phyloP scores from a whole-genome alignment of 2,113 vertebrate genomes.

The Corythoichthys haematopterus region DNA sequence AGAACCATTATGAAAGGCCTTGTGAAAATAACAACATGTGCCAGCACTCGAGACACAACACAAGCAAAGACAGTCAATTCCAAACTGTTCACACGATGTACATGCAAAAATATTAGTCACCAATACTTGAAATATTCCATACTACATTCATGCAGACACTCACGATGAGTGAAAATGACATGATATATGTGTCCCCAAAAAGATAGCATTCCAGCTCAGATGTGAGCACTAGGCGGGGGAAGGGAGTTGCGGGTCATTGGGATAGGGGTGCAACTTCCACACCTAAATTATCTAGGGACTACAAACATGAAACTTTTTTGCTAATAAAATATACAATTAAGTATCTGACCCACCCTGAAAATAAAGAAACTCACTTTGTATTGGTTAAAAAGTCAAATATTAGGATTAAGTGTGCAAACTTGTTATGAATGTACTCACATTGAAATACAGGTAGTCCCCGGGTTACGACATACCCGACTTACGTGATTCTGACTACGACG shows the following conservation, averaged over 20 bases:
- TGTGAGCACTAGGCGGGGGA: slow-evolving; percentile 28
- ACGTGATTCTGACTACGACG: too few relatives aligned
- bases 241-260: neutral
- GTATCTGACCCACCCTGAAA: neutral
- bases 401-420: neutral
- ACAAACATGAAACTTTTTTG: neutral
- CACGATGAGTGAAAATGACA: slow-evolving; percentile 41
- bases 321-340: neutral
- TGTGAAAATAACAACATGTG: slow-evolving; percentile 49
- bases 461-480: too few relatives aligned
- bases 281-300: neutral
- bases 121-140: slow-evolving; percentile 31
- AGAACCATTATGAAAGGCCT: slow-evolving; percentile 24
- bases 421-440: neutral
- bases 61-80: slow-evolving; percentile 10
- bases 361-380: neutral
- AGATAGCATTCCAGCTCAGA: slow-evolving; percentile 72
- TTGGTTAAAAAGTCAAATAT: neutral
- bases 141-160: slow-evolving; percentile 56
- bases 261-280: slow-evolving; percentile 19
- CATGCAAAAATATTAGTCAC: slow-evolving; percentile 48
- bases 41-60: slow-evolving; percentile 31
- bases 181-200: slow-evolving; percentile 61
- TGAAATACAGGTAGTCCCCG: too few relatives aligned
- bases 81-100: slow-evolving; percentile 2